Base-by-base conservation (phyloP, 2,113 vertebrate genomes). In the Atherinomorus stipes region DNA sequence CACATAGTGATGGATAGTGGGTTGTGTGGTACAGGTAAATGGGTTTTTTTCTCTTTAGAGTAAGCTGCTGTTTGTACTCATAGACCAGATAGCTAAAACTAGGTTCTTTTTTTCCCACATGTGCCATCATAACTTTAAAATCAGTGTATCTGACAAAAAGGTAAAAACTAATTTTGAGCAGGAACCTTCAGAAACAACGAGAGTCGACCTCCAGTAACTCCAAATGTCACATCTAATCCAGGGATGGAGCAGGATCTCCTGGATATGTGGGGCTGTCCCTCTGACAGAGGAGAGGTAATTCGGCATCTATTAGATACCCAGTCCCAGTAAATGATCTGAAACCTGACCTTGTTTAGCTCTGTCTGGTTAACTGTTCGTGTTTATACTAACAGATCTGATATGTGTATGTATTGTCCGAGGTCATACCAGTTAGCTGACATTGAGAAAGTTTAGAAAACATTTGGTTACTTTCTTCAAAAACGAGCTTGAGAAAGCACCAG, bases 191-290 rank as follows among this genome's bases (percentile, higher is more conserved):
- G 45, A 37, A 56, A 57, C 37, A 38, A 65, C 59, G 42, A 13
- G 23, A 58, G 71, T 68, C 64, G n/a, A 57, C 74, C 57, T 51
- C 62, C 47, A 37, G 21, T 34, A 4, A 51, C 67, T 63, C 16
- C 44, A 85, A 90, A 90, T 85, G 81, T 88, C 90, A 92, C 22
- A 71, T 78, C 23, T 90, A 87, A 92, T 88, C 81, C 78, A 13
- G 0, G 78, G 75, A 84, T 88, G 74, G 71, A 71, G 80, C 3
- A 37, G 82, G 73, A 81, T 81, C 64, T 78, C 60, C 86, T 56
- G 64, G 56, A 78, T 77, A 73, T 79, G 74, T 62, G 68, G 61
- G 66, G 74, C 56, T 64, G 64, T 73, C 74, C 85, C 71, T 59
- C 22, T 18, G 44, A 50, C 21, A 71, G 52, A 42, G 54, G 51